phyloP scores from a whole-genome alignment of 1,140 invertebrate genomes.

The Alviniconcha marisindica region DNA sequence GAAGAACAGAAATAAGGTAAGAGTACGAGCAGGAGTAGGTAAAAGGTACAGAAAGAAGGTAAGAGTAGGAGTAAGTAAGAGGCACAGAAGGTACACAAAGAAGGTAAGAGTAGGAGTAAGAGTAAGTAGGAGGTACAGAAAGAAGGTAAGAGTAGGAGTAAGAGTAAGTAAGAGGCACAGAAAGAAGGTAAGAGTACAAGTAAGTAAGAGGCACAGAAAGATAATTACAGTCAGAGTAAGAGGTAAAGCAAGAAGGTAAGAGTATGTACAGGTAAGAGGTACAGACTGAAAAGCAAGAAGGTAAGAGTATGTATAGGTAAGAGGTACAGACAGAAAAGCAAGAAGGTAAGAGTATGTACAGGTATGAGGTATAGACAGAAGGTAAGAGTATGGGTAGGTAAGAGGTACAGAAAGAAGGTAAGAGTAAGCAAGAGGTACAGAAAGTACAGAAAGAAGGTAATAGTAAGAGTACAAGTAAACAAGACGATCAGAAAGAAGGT shows the following conservation, averaged over 20 bases:
- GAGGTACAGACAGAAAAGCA: no score
- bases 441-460: no score
- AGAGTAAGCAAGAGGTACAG: not conserved
- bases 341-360: not conserved
- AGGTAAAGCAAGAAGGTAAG: not conserved
- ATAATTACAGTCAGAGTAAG: not conserved
- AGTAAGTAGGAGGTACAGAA: not conserved
- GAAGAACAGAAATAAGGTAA: no score
- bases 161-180: not conserved
- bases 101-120: not conserved
- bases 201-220: not conserved
- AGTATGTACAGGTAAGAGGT: not conserved
- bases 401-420: not conserved
- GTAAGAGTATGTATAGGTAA: not conserved
- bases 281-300: no score
- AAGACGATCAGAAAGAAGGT: no score
- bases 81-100: not conserved
- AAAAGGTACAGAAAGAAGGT: no score
- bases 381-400: not conserved
- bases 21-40: no score
- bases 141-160: not conserved
- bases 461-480: no score
- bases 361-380: not conserved
- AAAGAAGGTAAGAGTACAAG: not conserved
- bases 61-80: not conserved